Base-by-base conservation (phyloP, 2,888 invertebrate species). In the Zhengitettix transpicula region DNA sequence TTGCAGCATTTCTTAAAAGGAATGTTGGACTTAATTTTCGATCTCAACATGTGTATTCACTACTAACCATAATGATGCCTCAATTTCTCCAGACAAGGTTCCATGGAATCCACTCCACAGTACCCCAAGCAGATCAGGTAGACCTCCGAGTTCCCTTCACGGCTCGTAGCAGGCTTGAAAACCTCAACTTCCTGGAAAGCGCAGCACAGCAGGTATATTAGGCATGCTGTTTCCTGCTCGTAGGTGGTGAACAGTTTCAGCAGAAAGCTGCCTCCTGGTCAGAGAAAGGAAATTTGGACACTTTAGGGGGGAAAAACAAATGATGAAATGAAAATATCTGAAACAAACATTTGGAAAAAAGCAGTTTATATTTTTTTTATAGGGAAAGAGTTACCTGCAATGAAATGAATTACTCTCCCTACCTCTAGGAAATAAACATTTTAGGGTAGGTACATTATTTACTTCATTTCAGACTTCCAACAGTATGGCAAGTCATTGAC, bases 101-200 rank as follows among this genome's bases (percentile, higher is more conserved):
- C 68, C 1, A 79, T 64, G n/a, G 65, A 65, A 9, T 73, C 65
- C 14, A 66, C 67, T 3, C 82, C 83, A 65, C 76, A 77, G 68
- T 79, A 88, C 28, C 77, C 75, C 40, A 82, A 70, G 67, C 88
- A 89, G 41, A 96, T 76, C 0, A 93, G 79, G 69, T 97, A 97
- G 0, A 89, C 82, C 74, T 97, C 97, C 0, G 96, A 96, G 73
- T 97, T 97, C 10, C 96, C 96, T 68, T 88, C 85, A 69, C 92
- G 90, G n/a, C 96, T 96, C 0, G 91, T 89, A 1, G 83, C 85
- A 0, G 97, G 96, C 71, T 97, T 97, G 70, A 84, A 88, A 16
- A 90, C 76, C 65, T 81, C 77, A 0, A 96, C 83, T 69, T 82
- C 75, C 42, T 77, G 70, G 71, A 97, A 97, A 15, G 80, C 67